Conservation (phyloP, 1,140 invertebrate species). For the Microplitis mediator region DNA sequence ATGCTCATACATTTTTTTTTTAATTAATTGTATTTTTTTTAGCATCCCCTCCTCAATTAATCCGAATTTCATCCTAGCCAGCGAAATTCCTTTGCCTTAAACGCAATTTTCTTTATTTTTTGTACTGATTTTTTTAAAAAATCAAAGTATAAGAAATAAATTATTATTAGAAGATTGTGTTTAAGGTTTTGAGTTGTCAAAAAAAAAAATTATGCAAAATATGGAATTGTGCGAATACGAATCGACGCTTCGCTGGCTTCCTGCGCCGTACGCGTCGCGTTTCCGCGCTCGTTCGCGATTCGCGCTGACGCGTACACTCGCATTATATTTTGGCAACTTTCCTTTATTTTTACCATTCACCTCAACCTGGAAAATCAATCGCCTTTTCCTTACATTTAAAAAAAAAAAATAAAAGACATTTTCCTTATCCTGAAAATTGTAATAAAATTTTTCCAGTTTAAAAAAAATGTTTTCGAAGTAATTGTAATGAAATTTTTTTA, state of each 20-base stretch:
- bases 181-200: background rate
- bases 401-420: too few species aligned
- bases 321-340: background rate
- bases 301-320: constrained; percentile 32
- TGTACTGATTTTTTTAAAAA: background rate
- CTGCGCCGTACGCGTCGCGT: constrained; percentile 46
- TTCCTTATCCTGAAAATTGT: too few species aligned
- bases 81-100: background rate
- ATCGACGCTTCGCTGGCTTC: constrained; percentile 47
- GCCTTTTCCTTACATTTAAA: too few species aligned
- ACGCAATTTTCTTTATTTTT: background rate
- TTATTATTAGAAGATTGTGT: constrained; percentile 3
- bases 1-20: too few species aligned
- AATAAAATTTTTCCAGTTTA: too few species aligned
- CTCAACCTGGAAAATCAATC: too few species aligned
- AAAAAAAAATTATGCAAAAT: background rate
- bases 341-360: background rate
- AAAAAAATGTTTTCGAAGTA: too few species aligned
- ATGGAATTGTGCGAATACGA: constrained; percentile 22
- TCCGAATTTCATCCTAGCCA: too few species aligned
- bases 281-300: constrained; percentile 35
- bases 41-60: too few species aligned
- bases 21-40: too few species aligned
- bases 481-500: too few species aligned
- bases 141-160: background rate